A percentile compares a stretch with the other conserved stretches of the same genome.
Evolutionary conservation across 2,888 invertebrate genomes (phyloP).

Genomic region (Cryptus armator): DNA sequence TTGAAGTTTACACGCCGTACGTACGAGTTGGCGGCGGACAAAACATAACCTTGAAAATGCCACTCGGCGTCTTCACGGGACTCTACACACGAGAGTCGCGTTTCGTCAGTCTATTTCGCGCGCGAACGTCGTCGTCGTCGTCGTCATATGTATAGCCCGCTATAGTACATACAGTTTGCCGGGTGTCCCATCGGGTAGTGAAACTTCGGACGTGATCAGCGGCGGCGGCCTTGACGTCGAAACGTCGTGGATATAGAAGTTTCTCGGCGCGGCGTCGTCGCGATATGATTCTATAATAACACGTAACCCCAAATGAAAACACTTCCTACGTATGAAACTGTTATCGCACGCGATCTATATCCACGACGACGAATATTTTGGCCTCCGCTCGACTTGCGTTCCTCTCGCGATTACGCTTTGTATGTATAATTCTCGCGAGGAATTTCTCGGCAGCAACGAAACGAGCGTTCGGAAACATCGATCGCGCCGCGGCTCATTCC

Average conservation of each 20-base stretch:
- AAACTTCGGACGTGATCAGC: conserved; percentile 58
- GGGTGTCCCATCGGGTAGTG: conserved; percentile 41
- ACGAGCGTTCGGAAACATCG: conserved; percentile 31
- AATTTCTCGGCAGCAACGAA: neutral
- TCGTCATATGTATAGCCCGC: conserved; percentile 2
- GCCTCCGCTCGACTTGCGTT: neutral
- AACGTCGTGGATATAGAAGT: conserved; percentile 12
- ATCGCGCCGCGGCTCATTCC: conserved; percentile 41
- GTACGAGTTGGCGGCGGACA: neutral
- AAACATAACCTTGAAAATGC: conserved; percentile 55
- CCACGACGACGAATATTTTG: conserved; percentile 1
- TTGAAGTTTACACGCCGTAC: neutral
- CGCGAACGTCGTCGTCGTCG: conserved; percentile 31
- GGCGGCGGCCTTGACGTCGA: conserved; percentile 43
- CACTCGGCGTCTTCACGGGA: conserved; percentile 1
- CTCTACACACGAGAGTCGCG: conserved; percentile 36
- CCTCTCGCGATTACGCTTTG: neutral
- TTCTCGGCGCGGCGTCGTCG: neutral
- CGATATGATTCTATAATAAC: conserved; percentile 15
- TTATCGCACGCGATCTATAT: conserved; percentile 20
- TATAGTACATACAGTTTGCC: conserved; percentile 5
- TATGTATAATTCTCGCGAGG: conserved; percentile 8
- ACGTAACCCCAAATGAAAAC: conserved; percentile 15
- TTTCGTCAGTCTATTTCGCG: conserved; percentile 55
- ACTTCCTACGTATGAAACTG: neutral